phyloP scores from a whole-genome alignment of 2,888 invertebrate genomes.

The Nemoura dubitans region DNA sequence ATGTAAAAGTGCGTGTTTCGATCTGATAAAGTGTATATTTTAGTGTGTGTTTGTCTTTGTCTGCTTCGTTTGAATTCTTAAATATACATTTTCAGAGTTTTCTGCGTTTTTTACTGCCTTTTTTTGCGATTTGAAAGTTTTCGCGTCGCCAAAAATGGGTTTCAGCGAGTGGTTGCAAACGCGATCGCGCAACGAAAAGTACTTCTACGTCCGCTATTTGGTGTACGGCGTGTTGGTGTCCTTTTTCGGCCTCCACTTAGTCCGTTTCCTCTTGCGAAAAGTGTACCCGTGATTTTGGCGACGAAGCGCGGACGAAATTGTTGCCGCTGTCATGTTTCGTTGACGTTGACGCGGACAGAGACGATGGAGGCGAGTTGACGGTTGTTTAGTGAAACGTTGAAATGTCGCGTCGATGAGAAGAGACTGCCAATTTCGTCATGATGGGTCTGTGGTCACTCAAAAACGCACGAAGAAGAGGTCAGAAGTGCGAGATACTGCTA shows the following conservation, averaged over 20 bases:
- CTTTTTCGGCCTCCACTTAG: background rate
- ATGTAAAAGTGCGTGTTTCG: no score
- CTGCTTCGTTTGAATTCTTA: no score
- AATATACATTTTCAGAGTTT: no score
- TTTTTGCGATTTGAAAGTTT: no score
- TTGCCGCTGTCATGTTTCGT: background rate
- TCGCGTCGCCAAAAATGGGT: background rate
- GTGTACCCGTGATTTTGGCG: background rate
- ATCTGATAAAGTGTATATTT: no score
- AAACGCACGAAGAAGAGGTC: conserved; percentile 70
- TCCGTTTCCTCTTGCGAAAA: background rate
- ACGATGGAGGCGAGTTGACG: background rate
- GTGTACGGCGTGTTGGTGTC: background rate
- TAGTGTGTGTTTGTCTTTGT: no score
- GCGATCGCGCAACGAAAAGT: background rate
- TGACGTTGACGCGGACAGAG: background rate
- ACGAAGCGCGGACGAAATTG: background rate
- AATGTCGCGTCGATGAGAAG: background rate
- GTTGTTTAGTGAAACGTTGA: background rate
- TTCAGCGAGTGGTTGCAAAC: background rate
- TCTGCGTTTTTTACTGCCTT: no score
- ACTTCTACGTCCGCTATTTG: background rate
- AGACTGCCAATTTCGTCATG: conserved; percentile 57
- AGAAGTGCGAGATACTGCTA: conserved; percentile 74
- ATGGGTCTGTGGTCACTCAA: conserved; percentile 70